These are phyloP conservation scores for Griposia aprilina DNA, from an alignment of 2,888 invertebrate species.

Conservation along the genomic window DNA sequence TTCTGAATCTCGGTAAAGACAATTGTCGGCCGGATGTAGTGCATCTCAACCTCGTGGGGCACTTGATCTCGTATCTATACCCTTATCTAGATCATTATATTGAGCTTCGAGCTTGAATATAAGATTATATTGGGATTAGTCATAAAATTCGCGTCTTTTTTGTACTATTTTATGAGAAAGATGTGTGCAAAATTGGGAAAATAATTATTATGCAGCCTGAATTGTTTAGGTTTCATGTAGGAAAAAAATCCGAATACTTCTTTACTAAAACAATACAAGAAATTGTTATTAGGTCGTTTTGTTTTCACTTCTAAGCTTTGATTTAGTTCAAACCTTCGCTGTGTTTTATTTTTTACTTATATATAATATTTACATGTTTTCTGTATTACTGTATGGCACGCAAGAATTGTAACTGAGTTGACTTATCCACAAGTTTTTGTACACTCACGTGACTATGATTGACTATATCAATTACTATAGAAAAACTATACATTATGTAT, in stretches of 20 bases:
- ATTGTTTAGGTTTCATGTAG: no score
- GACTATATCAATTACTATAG: constrained; percentile 55
- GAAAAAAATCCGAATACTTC: neutral
- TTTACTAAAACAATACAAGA: constrained; percentile 10
- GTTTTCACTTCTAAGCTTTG: constrained; percentile 13
- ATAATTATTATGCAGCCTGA: neutral
- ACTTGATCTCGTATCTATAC: constrained; percentile 68
- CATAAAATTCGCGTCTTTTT: neutral
- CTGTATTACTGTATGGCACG: constrained; percentile 38
- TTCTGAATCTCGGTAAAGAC: constrained; percentile 77
- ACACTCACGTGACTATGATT: constrained; percentile 29
- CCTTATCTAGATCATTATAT: constrained; percentile 59
- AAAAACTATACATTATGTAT: constrained; percentile 47
- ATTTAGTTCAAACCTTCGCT: constrained; percentile 10
- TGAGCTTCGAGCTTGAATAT: constrained; percentile 49
- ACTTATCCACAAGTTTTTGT: constrained; percentile 39
- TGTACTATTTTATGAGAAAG: neutral
- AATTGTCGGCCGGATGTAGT: constrained; percentile 81
- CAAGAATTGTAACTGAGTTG: constrained; percentile 41
- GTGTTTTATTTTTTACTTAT: constrained; percentile 27
- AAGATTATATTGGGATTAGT: constrained; percentile 35
- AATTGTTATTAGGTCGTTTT: constrained; percentile 22
- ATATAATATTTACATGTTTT: constrained; percentile 37
- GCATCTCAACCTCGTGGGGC: constrained; percentile 76
- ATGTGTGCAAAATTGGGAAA: neutral